Evolutionary conservation across 2,797 vertebrate genomes (phyloP).

Genomic region (Phalanger gymnotis): DNA sequence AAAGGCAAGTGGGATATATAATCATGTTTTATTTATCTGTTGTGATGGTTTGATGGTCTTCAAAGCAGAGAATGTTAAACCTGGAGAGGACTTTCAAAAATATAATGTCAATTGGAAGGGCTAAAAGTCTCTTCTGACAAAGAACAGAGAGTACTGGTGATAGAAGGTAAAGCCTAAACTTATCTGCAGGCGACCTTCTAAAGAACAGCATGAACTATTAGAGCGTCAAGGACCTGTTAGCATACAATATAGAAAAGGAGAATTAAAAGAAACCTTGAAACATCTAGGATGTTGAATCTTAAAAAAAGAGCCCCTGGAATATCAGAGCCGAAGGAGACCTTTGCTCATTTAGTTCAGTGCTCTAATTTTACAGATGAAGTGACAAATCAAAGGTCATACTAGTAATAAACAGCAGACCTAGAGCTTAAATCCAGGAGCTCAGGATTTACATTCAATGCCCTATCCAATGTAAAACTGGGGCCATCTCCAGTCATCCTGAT

Average conservation of each 20-base stretch:
- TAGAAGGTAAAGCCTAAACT: background rate
- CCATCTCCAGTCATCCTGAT: no score
- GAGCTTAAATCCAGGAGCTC: background rate
- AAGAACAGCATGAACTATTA: background rate
- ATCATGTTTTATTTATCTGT: background rate
- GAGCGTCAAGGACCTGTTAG: background rate
- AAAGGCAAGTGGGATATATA: background rate
- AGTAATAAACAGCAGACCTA: background rate
- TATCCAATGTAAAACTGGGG: background rate
- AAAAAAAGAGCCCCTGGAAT: background rate
- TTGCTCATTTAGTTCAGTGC: background rate
- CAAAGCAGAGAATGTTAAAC: background rate
- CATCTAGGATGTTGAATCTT: background rate
- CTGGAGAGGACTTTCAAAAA: background rate
- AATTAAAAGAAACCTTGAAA: background rate
- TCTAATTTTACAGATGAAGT: background rate
- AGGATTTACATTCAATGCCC: background rate
- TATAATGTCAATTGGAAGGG: background rate
- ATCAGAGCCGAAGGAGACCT: background rate
- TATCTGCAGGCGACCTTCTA: background rate
- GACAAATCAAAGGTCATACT: background rate
- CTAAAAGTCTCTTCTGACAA: background rate
- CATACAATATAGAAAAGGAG: background rate
- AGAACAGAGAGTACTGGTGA: background rate
- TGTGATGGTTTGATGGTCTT: background rate